Evolutionary conservation across 2,888 invertebrate species (phyloP).

Genomic region (Hypselothyrea guttata): DNA sequence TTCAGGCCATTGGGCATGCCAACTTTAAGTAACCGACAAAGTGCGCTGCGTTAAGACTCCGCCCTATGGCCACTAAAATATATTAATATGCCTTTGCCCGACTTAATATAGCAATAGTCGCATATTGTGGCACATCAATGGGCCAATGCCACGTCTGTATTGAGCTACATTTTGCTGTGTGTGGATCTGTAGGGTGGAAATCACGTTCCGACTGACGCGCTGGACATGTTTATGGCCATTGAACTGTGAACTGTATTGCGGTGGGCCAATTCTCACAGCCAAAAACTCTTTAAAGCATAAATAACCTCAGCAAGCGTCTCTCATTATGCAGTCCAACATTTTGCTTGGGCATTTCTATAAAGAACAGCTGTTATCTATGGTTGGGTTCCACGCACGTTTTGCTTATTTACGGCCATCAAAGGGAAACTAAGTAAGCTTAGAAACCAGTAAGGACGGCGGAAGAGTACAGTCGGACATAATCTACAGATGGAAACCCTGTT

Average conservation of each 20-base stretch:
- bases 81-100: constrained; percentile 41
- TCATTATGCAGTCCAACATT: constrained; percentile 47
- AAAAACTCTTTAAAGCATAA: constrained; percentile 56
- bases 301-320: constrained; percentile 37
- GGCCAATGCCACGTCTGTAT: constrained; percentile 49
- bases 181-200: constrained; percentile 43
- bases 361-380: constrained; percentile 54
- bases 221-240: constrained; percentile 45
- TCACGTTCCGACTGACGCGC: constrained; percentile 49
- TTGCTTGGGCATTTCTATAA: constrained; percentile 4
- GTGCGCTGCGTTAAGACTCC: constrained; percentile 27
- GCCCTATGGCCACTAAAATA: too few species aligned
- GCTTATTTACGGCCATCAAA: constrained; percentile 32
- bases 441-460: too few species aligned
- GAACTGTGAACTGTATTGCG: constrained; percentile 29
- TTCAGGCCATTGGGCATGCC: constrained; percentile 59
- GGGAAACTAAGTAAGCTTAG: constrained; percentile 32
- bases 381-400: constrained; percentile 41
- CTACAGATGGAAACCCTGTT: too few species aligned
- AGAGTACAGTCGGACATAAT: too few species aligned
- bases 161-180: constrained; percentile 20
- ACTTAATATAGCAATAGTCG: constrained; percentile 60
- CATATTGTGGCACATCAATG: constrained; percentile 31
- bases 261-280: constrained; percentile 3
- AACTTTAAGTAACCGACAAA: constrained; percentile 31